Percentiles rank a stretch among this genome's conserved stretches.
These are phyloP conservation scores for Tenodera sinensis DNA, from an alignment of 2,888 invertebrate genomes.

Conservation along the genomic window DNA sequence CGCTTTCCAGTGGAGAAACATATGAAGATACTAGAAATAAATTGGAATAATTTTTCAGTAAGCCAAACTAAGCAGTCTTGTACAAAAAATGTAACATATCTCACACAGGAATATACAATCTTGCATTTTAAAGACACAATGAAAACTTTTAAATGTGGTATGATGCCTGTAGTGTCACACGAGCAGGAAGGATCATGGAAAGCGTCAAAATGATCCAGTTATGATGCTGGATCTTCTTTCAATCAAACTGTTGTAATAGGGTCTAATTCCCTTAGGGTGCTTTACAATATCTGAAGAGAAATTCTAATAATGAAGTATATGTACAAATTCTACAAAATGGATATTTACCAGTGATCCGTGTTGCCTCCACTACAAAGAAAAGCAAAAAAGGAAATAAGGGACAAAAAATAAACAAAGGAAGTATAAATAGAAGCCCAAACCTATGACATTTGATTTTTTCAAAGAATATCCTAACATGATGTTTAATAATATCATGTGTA, in stretches of 20 bases:
- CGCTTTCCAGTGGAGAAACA: background rate
- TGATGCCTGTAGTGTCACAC: background rate
- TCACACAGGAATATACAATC: background rate
- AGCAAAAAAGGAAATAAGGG: conserved; percentile 29
- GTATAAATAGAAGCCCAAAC: too few species aligned
- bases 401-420: conserved; percentile 27
- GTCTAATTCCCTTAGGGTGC: background rate
- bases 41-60: background rate
- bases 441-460: too few species aligned
- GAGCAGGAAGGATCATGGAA: background rate
- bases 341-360: conserved; percentile 50
- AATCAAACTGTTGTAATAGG: background rate
- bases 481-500: too few species aligned
- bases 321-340: conserved; percentile 22
- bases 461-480: too few species aligned
- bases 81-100: background rate
- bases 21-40: background rate
- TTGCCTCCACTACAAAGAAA: conserved; percentile 33
- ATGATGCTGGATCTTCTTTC: too few species aligned
- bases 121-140: background rate
- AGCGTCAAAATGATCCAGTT: background rate
- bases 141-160: background rate
- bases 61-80: background rate
- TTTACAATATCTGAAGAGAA: background rate
- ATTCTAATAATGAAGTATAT: background rate